Percentiles rank a stretch among this genome's conserved stretches.
Conservation (phyloP, 2,797 vertebrate species). For the Caiman crocodilus region DNA sequence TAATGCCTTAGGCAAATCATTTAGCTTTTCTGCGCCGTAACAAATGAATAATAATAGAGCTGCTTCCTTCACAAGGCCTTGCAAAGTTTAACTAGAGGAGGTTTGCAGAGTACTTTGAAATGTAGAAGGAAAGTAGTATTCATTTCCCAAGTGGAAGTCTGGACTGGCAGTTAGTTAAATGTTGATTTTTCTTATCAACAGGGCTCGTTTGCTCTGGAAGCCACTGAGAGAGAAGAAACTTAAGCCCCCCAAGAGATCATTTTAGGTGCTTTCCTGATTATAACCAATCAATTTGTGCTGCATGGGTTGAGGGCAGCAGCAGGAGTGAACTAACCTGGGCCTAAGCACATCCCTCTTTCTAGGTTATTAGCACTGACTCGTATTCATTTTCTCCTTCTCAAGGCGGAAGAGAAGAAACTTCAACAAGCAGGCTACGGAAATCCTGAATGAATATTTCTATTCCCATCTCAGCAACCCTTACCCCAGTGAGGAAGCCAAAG, state of each 20-base stretch:
- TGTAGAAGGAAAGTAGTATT: background rate
- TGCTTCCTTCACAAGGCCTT: background rate
- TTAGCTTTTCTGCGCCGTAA: background rate
- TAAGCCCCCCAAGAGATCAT: background rate
- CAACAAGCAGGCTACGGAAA: slow-evolving; percentile 99
- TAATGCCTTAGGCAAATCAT: background rate
- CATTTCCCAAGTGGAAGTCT: background rate
- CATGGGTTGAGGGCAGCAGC: background rate
- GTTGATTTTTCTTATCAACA: background rate
- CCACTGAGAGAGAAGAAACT: background rate
- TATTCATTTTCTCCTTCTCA: slow-evolving; percentile 48
- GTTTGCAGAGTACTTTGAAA: background rate
- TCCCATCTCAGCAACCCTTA: slow-evolving; percentile 99
- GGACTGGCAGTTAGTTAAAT: background rate
- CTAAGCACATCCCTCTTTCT: background rate
- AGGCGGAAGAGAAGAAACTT: slow-evolving; percentile 99
- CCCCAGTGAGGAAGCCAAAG: slow-evolving; percentile 99
- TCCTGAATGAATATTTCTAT: slow-evolving; percentile 99
- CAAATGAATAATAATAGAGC: background rate
- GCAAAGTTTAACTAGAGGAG: background rate
- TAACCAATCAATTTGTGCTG: background rate
- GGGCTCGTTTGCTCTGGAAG: background rate
- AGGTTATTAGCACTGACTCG: slow-evolving; percentile 1
- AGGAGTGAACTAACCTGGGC: background rate
- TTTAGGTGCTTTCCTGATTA: background rate